Conservation (phyloP, 2,888 invertebrate genomes). For the Nysson spinosus region DNA sequence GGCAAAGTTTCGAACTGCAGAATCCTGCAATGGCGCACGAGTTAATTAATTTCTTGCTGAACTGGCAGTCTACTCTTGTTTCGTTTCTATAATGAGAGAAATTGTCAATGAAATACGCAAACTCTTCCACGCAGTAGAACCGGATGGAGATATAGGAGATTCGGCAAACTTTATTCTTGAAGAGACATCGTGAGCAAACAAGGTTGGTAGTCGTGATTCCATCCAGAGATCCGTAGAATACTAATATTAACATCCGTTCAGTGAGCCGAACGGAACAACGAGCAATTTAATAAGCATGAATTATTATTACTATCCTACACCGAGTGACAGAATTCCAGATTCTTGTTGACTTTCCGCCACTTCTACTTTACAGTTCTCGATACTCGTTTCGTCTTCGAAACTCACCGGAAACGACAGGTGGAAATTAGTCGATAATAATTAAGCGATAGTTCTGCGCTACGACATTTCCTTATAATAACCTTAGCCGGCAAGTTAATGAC, state of each 20-base stretch:
- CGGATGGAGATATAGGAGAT: conserved; percentile 6
- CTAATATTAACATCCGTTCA: conserved; percentile 39
- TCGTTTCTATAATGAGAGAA: too few species aligned
- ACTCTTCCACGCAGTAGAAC: neutral
- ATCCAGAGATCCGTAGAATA: conserved; percentile 23
- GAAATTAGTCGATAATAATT: neutral
- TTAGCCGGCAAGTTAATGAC: too few species aligned
- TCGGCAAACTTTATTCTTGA: conserved; percentile 20
- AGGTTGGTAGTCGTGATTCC: conserved; percentile 1
- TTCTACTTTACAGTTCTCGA: neutral
- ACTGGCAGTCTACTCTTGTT: too few species aligned
- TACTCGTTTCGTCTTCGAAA: neutral
- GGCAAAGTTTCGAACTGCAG: too few species aligned
- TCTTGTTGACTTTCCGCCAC: neutral
- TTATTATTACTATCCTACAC: conserved; percentile 6
- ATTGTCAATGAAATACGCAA: neutral
- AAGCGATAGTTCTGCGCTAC: too few species aligned
- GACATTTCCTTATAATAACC: too few species aligned
- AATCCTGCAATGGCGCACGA: too few species aligned
- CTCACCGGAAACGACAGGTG: neutral
- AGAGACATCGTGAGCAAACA: conserved; percentile 17
- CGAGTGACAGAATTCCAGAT: neutral
- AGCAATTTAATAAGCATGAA: conserved; percentile 38
- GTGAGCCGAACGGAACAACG: conserved; percentile 4
- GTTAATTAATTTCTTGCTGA: too few species aligned